A percentile compares a stretch with the other conserved stretches of the same genome.
Evolutionary conservation across 2,113 vertebrate genomes (phyloP).

Genomic region (Empidonax alnorum): DNA sequence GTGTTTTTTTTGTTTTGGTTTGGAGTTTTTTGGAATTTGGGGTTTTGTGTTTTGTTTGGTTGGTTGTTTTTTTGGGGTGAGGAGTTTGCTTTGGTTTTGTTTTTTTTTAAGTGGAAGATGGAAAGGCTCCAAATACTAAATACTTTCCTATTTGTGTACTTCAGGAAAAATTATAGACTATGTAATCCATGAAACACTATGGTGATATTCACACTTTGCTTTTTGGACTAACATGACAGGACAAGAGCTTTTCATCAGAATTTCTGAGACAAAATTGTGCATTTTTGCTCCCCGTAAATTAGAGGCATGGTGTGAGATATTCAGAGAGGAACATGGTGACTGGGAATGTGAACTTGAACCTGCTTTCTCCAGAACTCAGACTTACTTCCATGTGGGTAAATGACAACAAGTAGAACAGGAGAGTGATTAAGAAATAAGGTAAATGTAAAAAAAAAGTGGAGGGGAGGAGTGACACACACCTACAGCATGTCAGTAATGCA

Average conservation of each 20-base stretch:
- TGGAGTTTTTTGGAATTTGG: not conserved
- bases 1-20: not conserved
- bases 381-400: not conserved
- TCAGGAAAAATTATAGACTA: not conserved
- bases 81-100: not conserved
- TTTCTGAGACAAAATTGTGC: not conserved
- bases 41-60: not conserved
- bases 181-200: not conserved
- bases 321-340: fast-evolving
- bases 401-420: not conserved
- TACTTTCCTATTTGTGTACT: not conserved
- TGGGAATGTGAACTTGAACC: not conserved
- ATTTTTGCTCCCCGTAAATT: not conserved
- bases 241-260: not conserved
- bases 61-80: not conserved
- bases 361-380: not conserved
- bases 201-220: not conserved
- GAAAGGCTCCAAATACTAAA: not conserved
- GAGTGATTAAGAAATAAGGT: not conserved
- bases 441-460: fast-evolving
- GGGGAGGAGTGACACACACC: fast-evolving
- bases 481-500: not conserved
- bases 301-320: not conserved
- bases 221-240: not conserved
- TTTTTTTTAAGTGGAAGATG: not conserved